These are phyloP conservation scores for Antennarius maculatus DNA, from an alignment of 2,797 vertebrate genomes.

Conservation along the genomic window DNA sequence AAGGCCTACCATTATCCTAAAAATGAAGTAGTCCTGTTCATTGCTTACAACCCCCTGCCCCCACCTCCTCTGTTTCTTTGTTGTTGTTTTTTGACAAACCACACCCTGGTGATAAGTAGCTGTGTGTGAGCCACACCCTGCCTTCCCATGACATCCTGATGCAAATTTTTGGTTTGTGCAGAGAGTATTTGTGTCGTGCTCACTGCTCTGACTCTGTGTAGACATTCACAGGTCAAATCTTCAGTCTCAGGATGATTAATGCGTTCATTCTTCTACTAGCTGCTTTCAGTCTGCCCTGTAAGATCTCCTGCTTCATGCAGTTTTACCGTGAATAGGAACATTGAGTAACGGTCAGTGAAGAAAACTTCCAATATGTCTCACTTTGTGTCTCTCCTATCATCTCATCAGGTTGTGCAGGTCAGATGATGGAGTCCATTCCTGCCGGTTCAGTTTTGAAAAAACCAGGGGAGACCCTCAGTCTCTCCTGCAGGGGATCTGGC, in stretches of 20 bases:
- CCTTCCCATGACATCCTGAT: too few relatives aligned
- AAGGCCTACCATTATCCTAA: too few relatives aligned
- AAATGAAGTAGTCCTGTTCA: too few relatives aligned
- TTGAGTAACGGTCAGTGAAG: constrained; percentile 3
- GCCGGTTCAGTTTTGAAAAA: constrained; percentile 15
- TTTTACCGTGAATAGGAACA: neutral
- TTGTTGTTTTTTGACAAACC: too few relatives aligned
- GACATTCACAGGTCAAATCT: too few relatives aligned
- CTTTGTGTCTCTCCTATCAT: constrained; percentile 2
- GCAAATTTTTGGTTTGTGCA: constrained; percentile 7
- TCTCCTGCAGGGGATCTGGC: constrained; percentile 57
- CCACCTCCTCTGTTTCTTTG: too few relatives aligned
- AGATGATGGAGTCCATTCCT: constrained; percentile 26
- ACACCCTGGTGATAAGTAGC: too few relatives aligned
- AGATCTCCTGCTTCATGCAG: constrained; percentile 17
- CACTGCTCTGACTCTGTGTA: constrained; percentile 4
- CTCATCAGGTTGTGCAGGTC: constrained; percentile 27
- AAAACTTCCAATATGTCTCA: neutral
- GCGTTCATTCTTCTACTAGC: constrained; percentile 21
- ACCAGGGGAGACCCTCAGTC: constrained; percentile 38
- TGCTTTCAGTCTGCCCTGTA: constrained; percentile 33
- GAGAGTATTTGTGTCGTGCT: constrained; percentile 17
- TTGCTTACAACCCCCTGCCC: too few relatives aligned
- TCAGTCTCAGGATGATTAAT: constrained; percentile 28
- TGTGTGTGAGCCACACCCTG: too few relatives aligned